Evolutionary conservation across 2,888 invertebrate species (phyloP), one percentile per base, ranked within the genome.

Genomic region (Ornithoptera priamus): DNA sequence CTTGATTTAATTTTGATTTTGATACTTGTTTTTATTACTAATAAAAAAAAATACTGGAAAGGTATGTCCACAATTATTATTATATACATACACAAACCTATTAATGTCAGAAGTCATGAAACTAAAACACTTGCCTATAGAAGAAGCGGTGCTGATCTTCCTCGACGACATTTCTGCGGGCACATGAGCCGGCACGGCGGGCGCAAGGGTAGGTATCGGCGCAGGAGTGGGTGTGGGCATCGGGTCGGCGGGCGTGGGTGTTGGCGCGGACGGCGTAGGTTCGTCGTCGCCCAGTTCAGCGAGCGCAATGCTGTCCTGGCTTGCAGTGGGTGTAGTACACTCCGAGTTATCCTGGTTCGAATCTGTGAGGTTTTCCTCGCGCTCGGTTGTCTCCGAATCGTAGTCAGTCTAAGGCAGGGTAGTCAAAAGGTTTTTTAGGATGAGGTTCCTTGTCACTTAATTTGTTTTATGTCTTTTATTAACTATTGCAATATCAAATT

Each of bases 341-440:
- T 92, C 93, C 0, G 92, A 92, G 84, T 93, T 92, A 81, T 93
- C 93, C 81, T 93, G 93, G 80, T 92, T 92, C 17, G 93, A 93
- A 75, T 93, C 93, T 24, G 93, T 93, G 0, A 93, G 81, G 79
- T 92, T 92, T 80, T 93, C 93, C 69, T 93, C 93, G 69, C 93
- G 91, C 76, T 93, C 93, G 15, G 93, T 91, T 69, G 91, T 92
- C 72, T 93, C 93, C 0, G 91, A 91, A 78, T 93, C 93, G 84
- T 93, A 93, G 75, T 93, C 93, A 78, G 87, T 92, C 92, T 93
- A 81, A 1, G 18, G 15, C 12, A 46, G 1, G 1, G 39, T 10
- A 7, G 10, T 39, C 7, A 39, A 8, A 8, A 8, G 10, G 0
- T 10, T 39, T 39, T 39, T 39, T 10, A 39, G 10, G 1, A 39